phyloP scores from a whole-genome alignment of 2,113 vertebrate species.

The Clinocottus analis region DNA sequence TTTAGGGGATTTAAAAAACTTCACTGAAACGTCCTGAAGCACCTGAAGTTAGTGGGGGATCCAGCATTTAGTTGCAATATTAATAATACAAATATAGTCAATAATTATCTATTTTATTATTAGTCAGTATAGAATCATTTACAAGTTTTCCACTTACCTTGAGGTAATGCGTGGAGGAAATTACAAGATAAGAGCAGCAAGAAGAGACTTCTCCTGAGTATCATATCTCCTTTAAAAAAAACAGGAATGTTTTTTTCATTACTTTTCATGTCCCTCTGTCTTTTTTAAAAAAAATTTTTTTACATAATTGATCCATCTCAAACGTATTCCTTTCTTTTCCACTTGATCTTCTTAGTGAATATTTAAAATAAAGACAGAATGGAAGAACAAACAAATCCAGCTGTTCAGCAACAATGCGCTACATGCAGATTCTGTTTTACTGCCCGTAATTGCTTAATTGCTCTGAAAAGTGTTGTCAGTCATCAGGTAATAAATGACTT shows the following conservation, averaged over 20 bases:
- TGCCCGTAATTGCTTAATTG: background rate
- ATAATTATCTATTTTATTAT: background rate
- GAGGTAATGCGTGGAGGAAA: slow-evolving; percentile 81
- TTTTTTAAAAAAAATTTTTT: too few species aligned
- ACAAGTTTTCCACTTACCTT: slow-evolving; percentile 80
- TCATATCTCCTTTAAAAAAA: slow-evolving; percentile 86
- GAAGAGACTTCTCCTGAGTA: slow-evolving; percentile 82
- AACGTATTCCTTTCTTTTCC: background rate
- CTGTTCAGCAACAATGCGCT: background rate
- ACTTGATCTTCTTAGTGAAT: background rate
- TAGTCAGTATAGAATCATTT: background rate
- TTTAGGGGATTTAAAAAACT: background rate
- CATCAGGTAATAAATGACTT: background rate
- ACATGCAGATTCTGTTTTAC: background rate
- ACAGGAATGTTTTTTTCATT: slow-evolving; percentile 32
- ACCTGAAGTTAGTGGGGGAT: background rate
- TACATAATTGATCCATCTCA: background rate
- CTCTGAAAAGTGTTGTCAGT: background rate
- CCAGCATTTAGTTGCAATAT: background rate
- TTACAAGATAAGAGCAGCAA: slow-evolving; percentile 83
- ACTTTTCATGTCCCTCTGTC: slow-evolving; percentile 8
- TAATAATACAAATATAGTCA: background rate
- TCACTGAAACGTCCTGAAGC: background rate
- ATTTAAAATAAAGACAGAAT: background rate
- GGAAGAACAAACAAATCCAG: background rate